A percentile compares a stretch with the other conserved stretches of the same genome.
Evolutionary conservation across 2,113 vertebrate species (phyloP).

Genomic region (Zootoca vivipara): DNA sequence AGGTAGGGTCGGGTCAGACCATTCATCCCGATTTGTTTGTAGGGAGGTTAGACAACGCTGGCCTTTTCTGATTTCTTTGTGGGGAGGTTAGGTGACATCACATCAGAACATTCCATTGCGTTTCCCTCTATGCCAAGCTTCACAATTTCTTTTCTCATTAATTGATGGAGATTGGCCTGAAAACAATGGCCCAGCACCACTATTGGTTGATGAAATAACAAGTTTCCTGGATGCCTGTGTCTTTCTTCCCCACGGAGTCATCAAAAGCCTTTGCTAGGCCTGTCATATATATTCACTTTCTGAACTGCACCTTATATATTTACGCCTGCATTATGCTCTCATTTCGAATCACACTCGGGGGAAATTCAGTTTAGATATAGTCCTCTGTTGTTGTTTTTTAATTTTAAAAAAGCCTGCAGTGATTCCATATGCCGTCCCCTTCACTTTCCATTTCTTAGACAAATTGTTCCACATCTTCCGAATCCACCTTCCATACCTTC

Average conservation of each 20-base stretch:
- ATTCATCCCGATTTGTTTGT: too few relatives aligned
- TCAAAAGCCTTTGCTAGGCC: constrained; percentile 13
- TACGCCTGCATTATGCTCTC: constrained; percentile 45
- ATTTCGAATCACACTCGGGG: constrained; percentile 52
- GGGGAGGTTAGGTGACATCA: too few relatives aligned
- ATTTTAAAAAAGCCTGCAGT: constrained; percentile 47
- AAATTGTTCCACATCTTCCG: constrained; percentile 27
- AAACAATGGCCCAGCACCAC: too few relatives aligned
- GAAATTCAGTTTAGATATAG: constrained; percentile 49
- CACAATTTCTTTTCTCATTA: too few relatives aligned
- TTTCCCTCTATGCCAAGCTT: too few relatives aligned
- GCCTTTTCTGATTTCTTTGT: too few relatives aligned
- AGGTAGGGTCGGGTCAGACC: too few relatives aligned
- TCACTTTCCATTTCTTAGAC: constrained; percentile 46
- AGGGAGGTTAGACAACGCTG: too few relatives aligned
- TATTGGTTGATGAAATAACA: constrained; percentile 60
- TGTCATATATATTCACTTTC: constrained; percentile 62
- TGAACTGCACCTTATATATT: constrained; percentile 53
- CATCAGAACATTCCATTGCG: too few relatives aligned
- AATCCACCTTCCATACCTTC: constrained; percentile 59
- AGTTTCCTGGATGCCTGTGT: constrained; percentile 51
- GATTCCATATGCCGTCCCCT: constrained; percentile 52
- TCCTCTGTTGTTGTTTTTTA: constrained; percentile 39
- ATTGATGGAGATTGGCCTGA: too few relatives aligned
- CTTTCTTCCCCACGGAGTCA: constrained; percentile 35